Conservation (phyloP, 37 sponge, comb jelly and placozoan genomes). For the Beroe forskalii region DNA sequence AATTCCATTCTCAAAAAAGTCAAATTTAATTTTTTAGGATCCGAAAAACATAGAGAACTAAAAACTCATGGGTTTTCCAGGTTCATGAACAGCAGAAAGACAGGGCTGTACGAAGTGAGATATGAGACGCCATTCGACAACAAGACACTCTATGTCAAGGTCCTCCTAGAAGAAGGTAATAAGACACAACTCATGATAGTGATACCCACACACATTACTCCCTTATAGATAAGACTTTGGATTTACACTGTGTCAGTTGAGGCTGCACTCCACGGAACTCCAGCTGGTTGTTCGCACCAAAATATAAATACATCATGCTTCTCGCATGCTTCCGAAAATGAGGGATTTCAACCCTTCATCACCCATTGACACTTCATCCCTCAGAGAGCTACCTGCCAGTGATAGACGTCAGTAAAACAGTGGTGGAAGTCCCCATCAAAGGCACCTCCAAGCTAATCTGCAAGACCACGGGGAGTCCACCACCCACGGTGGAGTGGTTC, state of each 20-base stretch:
- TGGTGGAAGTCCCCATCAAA: background rate
- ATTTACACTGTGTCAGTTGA: too few species aligned
- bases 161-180: background rate
- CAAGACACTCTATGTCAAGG: background rate
- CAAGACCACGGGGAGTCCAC: background rate
- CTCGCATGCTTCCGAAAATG: too few species aligned
- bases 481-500: slow-evolving; percentile 16
- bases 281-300: too few species aligned
- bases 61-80: background rate
- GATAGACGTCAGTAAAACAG: slow-evolving; percentile 33
- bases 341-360: too few species aligned
- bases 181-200: background rate
- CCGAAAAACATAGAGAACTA: too few species aligned
- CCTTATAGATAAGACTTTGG: background rate
- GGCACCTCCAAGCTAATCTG: slow-evolving; percentile 12
- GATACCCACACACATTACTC: too few species aligned
- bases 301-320: too few species aligned
- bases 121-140: background rate
- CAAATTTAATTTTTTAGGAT: too few species aligned
- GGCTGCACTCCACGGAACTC: too few species aligned
- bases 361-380: too few species aligned
- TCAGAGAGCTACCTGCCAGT: slow-evolving; percentile 10
- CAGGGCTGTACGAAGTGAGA: background rate
- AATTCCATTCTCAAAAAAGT: too few species aligned
- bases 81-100: background rate